Evolutionary conservation across 2,797 vertebrate species (phyloP), one percentile per base, ranked within the genome.

Genomic region (Anolis apletophallus): DNA sequence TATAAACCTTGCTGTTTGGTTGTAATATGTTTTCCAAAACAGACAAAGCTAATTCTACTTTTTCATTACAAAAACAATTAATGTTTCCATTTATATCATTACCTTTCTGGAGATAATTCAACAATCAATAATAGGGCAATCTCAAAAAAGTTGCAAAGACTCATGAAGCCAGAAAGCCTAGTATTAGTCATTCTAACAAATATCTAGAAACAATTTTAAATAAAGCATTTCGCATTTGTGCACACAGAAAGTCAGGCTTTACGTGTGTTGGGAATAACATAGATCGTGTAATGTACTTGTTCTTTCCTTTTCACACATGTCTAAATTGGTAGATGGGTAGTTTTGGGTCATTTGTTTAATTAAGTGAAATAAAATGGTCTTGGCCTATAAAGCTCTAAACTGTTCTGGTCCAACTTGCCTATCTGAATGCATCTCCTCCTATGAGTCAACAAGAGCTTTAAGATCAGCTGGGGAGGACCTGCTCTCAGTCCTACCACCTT

Each of bases 21-120:
- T 95, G 94, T 96, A 96, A 96, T 95, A 93, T 94, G 88, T 95
- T 95, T 64, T 94, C 94, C 84, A 94, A 95, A 94, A 95, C 96
- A 96, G 95, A 97, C 95, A 96, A 96, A 74, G 90, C 86, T 91
- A 85, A 85, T 93, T 95, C 92, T 81, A 86, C 88, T 94, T 95
- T 92, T 96, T 95, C 85, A 93, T 95, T 95, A 94, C 77, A 91
- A 91, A 95, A 88, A 92, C 89, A 96, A 96, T 96, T 95, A 94
- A 93, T 40, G 32, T 92, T 89, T 93, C 84, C 10, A 3, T 93
- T 87, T 91, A 90, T 26, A 84, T 91, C 90, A 92, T 94, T 89
- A 92, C 85, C 85, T 95, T 96, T 87, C 76, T 59, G 55, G 79
- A 61, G 79, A 26, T 55, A 95, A 95, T 95, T 94, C 92, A 93